Base-by-base conservation (phyloP, 2,113 vertebrate species). In the Meles meles region DNA sequence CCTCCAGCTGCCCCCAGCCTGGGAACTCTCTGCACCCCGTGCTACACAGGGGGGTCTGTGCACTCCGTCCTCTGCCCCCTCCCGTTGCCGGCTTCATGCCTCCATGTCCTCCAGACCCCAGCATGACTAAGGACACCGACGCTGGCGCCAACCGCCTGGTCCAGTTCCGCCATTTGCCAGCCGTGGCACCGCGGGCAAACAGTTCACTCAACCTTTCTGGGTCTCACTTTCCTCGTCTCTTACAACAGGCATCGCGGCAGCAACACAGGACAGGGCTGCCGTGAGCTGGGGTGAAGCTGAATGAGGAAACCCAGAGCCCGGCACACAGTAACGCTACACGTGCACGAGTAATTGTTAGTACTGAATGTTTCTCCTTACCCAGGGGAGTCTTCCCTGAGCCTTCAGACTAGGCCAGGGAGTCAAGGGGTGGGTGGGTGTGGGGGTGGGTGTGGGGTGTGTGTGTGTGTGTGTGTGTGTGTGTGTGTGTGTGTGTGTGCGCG, bases 41-140 rank as follows among this genome's bases (percentile, higher is more conserved):
- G 20, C 0, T 18, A 55, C 2, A 0, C 13, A n/a, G 69, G 34
- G 17, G 59, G 17, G 17, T n/a, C 71, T 13, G 59, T 27, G 6
- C 1, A 3, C 13, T 5, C 39, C 10, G 0, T 55, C n/a, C n/a
- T 49, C 69, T 42, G 8, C 65, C 18, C 21, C 21, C 4, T 15
- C 17, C 2, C 17, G 18, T 37, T 14, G 29, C n/a, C 63, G 61
- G 15, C 49, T 31, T 17, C 77, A 27, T 9, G 14, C 5, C 61
- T 5, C 5, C 15, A 8, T 6, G 25, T 21, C 29, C 47, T 76
- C 39, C 31, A 25, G 80, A 47, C 20, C 31, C 49, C 80, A 8
- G 20, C n/a, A 3, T 12, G 29, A 6, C 13, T 14, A 3, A 47
- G 3, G 79, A 55, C 37, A 11, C 12, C 0, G 4, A 52, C 42